Percentiles rank a stretch among this genome's conserved stretches.
Evolutionary conservation across 2,888 invertebrate genomes (phyloP).

Genomic region (Tachina lurida): DNA sequence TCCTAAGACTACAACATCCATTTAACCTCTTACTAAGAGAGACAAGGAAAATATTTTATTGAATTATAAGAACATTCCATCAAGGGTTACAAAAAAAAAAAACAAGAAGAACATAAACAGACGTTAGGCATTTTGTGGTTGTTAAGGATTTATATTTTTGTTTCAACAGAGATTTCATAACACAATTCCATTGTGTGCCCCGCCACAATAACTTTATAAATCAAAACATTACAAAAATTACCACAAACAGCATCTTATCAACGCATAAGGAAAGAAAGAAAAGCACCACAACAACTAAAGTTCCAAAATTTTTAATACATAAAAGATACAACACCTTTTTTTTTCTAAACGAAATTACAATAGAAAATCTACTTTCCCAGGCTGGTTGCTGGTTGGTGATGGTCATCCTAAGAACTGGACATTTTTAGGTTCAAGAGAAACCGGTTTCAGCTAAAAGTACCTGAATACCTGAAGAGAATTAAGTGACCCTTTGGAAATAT

Average conservation of each 20-base stretch:
- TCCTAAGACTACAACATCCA: constrained; percentile 2
- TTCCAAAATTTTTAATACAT: constrained; percentile 45
- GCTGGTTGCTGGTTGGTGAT: constrained; percentile 43
- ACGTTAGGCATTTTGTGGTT: constrained; percentile 61
- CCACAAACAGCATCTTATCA: constrained; percentile 72
- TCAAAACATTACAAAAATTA: constrained; percentile 70
- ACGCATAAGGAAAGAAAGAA: constrained; percentile 48
- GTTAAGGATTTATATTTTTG: constrained; percentile 25
- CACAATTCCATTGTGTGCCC: constrained; percentile 39
- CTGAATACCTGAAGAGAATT: constrained; percentile 54
- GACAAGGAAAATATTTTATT: constrained; percentile 54
- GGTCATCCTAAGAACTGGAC: constrained; percentile 63
- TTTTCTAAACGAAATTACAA: background rate
- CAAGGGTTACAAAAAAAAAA: constrained; percentile 54
- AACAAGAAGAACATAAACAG: background rate
- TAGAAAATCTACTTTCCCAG: constrained; percentile 65
- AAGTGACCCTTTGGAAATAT: constrained; percentile 47
- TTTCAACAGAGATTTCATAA: constrained; percentile 32
- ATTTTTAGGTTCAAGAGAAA: constrained; percentile 37
- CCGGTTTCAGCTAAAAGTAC: constrained; percentile 57
- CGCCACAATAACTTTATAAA: constrained; percentile 65
- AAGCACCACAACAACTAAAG: constrained; percentile 20
- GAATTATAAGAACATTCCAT: constrained; percentile 24
- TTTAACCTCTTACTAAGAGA: constrained; percentile 34
- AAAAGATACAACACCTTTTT: constrained; percentile 69